These are phyloP conservation scores for Halictus rubicundus DNA, from an alignment of 1,140 invertebrate species.

Conservation along the genomic window DNA sequence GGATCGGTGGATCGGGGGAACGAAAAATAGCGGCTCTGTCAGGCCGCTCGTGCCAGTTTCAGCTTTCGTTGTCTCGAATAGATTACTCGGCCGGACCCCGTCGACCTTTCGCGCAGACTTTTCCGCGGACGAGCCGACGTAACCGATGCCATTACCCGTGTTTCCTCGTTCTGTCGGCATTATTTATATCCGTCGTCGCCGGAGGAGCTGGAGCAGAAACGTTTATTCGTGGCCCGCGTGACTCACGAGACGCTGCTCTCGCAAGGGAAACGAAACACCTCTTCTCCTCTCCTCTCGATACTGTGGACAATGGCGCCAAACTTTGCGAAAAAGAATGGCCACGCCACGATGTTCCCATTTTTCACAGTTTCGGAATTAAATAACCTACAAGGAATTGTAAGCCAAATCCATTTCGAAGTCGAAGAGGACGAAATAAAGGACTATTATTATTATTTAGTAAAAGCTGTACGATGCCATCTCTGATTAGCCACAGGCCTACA, in stretches of 20 bases:
- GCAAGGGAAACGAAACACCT: constrained; percentile 15
- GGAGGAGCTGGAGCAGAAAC: constrained; percentile 57
- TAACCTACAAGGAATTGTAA: no score
- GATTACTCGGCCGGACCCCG: not conserved
- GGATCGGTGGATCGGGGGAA: not conserved
- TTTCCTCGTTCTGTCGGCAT: constrained; percentile 60
- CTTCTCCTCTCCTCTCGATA: not conserved
- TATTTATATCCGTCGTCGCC: constrained; percentile 65
- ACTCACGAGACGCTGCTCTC: constrained; percentile 55
- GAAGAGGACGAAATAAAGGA: no score
- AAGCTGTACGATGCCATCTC: no score
- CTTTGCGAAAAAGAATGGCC: not conserved
- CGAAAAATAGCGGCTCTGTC: not conserved
- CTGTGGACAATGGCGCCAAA: not conserved
- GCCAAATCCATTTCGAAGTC: no score
- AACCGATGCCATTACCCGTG: constrained; percentile 48
- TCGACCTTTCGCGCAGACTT: constrained; percentile 30
- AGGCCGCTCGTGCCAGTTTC: not conserved
- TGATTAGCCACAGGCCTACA: no score
- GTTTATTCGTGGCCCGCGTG: constrained; percentile 68
- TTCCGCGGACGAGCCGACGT: constrained; percentile 30
- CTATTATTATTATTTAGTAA: no score
- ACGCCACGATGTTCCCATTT: not conserved
- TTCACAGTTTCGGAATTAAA: no score
- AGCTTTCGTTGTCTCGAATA: constrained; percentile 9